These are phyloP conservation scores for Protobothrops mucrosquamatus DNA, from an alignment of 2,113 vertebrate species.

Conservation along the genomic window DNA sequence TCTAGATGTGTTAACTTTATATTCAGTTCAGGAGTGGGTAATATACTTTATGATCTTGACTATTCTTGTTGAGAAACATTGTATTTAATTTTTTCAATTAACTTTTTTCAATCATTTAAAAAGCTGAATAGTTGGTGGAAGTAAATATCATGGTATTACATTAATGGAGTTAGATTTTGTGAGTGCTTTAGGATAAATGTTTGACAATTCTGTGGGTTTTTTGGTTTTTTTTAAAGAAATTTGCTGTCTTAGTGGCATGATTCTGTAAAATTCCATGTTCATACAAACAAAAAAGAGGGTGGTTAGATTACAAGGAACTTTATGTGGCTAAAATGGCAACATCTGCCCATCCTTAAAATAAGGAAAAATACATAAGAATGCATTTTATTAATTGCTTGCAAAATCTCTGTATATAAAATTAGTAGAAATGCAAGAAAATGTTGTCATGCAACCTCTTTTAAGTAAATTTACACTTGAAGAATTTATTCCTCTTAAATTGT, in stretches of 20 bases:
- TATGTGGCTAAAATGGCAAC: neutral
- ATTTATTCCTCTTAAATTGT: neutral
- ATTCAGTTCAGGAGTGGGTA: neutral
- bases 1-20: neutral
- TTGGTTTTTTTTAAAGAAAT: neutral
- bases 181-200: neutral
- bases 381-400: neutral
- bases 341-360: neutral
- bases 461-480: neutral
- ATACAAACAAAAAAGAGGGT: neutral
- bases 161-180: neutral
- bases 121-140: neutral
- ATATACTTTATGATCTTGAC: neutral
- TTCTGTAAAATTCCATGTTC: neutral
- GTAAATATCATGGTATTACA: neutral
- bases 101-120: neutral
- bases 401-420: neutral
- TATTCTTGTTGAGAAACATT: neutral
- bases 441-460: neutral
- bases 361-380: neutral
- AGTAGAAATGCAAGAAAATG: neutral
- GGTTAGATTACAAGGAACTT: neutral
- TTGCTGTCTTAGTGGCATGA: neutral
- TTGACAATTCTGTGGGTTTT: neutral
- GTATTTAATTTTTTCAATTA: neutral